A percentile compares a stretch with the other conserved stretches of the same genome.
These are phyloP conservation scores for Brachymystax lenok DNA, from an alignment of 2,797 vertebrate genomes.

Conservation along the genomic window DNA sequence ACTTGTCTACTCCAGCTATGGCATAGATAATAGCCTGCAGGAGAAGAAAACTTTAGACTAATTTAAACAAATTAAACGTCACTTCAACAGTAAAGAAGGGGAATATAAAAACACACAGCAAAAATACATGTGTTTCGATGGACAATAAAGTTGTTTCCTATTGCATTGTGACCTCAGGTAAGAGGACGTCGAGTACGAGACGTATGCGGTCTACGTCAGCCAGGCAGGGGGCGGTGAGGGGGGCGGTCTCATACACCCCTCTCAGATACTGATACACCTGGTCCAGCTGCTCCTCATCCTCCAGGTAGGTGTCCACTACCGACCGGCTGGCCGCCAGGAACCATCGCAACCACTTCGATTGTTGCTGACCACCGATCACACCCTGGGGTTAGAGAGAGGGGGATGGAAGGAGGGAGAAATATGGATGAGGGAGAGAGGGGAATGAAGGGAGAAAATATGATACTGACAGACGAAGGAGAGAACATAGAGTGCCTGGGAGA, in stretches of 20 bases:
- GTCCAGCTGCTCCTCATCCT: conserved; percentile 89
- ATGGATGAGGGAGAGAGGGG: neutral
- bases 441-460: neutral
- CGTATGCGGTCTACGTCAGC: conserved; percentile 73
- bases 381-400: no score
- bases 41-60: conserved; percentile 9
- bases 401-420: no score
- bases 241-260: conserved; percentile 68
- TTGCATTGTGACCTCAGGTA: conserved; percentile 84
- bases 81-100: no score
- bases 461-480: no score
- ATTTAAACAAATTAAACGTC: neutral
- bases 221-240: conserved; percentile 45
- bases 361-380: conserved; percentile 80
- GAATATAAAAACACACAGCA: neutral
- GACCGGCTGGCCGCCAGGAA: conserved; percentile 69
- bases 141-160: neutral
- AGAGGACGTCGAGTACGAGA: conserved; percentile 88
- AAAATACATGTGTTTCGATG: neutral
- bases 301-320: conserved; percentile 84
- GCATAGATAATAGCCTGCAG: conserved; percentile 88
- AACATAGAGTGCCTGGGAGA: neutral
- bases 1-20: conserved; percentile 86
- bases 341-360: conserved; percentile 83
- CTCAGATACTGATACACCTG: conserved; percentile 84